phyloP scores from a whole-genome alignment of 2,797 vertebrate genomes.

The Anas capensis region DNA sequence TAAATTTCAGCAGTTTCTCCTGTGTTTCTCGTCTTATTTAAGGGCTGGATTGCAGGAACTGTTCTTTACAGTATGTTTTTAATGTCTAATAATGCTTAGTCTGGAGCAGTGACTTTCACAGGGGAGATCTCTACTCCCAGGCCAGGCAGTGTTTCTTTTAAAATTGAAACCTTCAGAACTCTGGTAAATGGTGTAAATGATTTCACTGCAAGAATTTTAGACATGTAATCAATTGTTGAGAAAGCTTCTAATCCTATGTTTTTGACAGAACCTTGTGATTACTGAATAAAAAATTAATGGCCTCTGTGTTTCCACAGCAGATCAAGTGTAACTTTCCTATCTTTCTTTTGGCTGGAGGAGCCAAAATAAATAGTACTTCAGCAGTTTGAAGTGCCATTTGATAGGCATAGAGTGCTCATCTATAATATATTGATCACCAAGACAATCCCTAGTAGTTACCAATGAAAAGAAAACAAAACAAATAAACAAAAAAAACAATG shows the following conservation, averaged over 20 bases:
- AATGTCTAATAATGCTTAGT: neutral
- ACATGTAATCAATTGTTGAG: neutral
- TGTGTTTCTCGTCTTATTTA: constrained; percentile 5
- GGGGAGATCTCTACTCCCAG: constrained; percentile 4
- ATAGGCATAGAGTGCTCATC: neutral
- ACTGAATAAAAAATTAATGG: neutral
- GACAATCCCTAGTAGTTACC: neutral
- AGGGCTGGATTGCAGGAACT: neutral
- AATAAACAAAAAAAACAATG: neutral
- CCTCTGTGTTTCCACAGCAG: neutral
- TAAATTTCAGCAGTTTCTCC: constrained; percentile 32
- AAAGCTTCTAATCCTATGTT: neutral
- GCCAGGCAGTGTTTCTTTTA: neutral
- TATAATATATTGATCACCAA: neutral
- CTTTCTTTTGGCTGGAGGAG: neutral
- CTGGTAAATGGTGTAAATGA: neutral
- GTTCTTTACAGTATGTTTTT: constrained; percentile 33
- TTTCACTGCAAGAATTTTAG: neutral
- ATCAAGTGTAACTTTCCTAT: neutral
- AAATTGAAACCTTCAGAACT: constrained; percentile 10
- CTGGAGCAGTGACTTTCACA: neutral
- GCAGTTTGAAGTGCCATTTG: neutral
- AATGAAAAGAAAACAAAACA: neutral
- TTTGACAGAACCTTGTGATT: constrained; percentile 27
- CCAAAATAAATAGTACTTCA: neutral